Conservation (phyloP, 2,888 invertebrate species). For the Venustoraphidia nigricollis region DNA sequence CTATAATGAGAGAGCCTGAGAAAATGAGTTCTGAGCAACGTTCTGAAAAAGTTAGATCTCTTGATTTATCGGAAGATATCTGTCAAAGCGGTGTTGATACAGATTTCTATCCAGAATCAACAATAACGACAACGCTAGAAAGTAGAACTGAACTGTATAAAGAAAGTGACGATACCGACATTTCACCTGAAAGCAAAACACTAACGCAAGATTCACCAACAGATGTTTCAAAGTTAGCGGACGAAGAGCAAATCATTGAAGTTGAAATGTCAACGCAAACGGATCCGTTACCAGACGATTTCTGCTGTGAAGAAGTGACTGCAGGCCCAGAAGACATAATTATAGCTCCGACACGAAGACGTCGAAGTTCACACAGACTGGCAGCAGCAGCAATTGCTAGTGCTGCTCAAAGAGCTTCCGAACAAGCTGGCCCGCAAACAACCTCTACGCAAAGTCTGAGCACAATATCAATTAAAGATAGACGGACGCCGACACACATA, state of each 20-base stretch:
- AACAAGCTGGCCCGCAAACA: too few relatives aligned
- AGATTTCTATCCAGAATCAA: too few relatives aligned
- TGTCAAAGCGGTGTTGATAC: too few relatives aligned
- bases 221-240: constrained; percentile 4
- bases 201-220: constrained; percentile 9
- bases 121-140: too few relatives aligned
- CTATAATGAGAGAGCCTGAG: too few relatives aligned
- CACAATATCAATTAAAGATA: too few relatives aligned
- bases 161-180: constrained; percentile 7
- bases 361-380: constrained; percentile 8
- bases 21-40: too few relatives aligned
- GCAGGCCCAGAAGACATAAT: constrained; percentile 23
- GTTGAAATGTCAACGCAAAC: constrained; percentile 72
- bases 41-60: too few relatives aligned
- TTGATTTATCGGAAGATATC: too few relatives aligned
- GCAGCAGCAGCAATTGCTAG: constrained; percentile 1
- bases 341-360: constrained; percentile 13
- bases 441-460: too few relatives aligned
- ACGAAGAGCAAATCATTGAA: constrained; percentile 34
- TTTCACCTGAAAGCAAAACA: constrained; percentile 5
- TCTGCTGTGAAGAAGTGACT: constrained; percentile 43
- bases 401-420: too few relatives aligned
- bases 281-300: constrained; percentile 68
- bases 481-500: too few relatives aligned
- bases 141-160: constrained; percentile 4